Evolutionary conservation across 1,140 invertebrate genomes (phyloP).

Genomic region (Camponotus pennsylvanicus): DNA sequence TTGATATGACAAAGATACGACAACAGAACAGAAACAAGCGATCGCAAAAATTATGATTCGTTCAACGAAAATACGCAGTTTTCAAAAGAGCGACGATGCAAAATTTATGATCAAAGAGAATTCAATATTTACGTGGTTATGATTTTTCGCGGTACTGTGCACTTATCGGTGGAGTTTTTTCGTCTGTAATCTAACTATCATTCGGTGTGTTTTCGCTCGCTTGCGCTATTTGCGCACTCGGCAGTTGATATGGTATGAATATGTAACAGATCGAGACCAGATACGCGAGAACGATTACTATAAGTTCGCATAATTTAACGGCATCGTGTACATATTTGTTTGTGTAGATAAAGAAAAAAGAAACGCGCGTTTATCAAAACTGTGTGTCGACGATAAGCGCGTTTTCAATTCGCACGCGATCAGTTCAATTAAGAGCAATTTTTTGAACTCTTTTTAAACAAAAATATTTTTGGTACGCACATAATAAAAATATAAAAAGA

Average conservation of each 20-base stretch:
- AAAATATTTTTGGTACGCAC: not conserved
- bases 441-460: not conserved
- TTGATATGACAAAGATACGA: not conserved
- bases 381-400: not conserved
- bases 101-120: not conserved
- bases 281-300: constrained; percentile 9
- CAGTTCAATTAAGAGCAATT: not conserved
- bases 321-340: constrained; percentile 9
- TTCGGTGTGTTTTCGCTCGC: constrained; percentile 1
- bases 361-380: not conserved
- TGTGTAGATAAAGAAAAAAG: not conserved
- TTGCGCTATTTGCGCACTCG: constrained; percentile 29
- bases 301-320: constrained; percentile 37
- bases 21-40: not conserved
- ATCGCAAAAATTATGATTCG: constrained; percentile 15
- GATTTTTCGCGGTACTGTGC: constrained; percentile 24
- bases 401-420: not conserved
- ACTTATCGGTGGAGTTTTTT: constrained; percentile 16
- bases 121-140: constrained; percentile 42
- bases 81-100: constrained; percentile 34
- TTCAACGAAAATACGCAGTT: constrained; percentile 16
- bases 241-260: constrained; percentile 33
- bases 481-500: constrained; percentile 7
- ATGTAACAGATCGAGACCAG: constrained; percentile 30
- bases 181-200: constrained; percentile 31